These are phyloP conservation scores for Cataglyphis hispanica DNA, from an alignment of 1,140 invertebrate species.

Conservation along the genomic window DNA sequence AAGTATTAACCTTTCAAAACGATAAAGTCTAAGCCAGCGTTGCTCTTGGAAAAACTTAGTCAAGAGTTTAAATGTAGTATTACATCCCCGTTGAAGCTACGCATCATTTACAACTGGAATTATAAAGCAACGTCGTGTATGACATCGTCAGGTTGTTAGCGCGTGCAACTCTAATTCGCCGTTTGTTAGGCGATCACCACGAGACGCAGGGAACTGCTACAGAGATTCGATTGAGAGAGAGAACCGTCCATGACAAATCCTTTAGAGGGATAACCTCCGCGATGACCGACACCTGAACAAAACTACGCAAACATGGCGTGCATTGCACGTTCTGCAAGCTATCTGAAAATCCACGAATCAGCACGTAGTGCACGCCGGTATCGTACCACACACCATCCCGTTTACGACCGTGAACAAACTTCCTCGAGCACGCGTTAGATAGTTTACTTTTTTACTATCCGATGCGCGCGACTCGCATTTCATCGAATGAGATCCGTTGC, in stretches of 20 bases:
- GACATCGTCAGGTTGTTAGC: slow-evolving; percentile 11
- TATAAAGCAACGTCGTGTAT: not conserved
- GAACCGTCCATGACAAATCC: not conserved
- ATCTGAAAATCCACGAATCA: slow-evolving; percentile 56
- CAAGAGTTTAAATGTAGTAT: slow-evolving; percentile 3
- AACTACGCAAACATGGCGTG: slow-evolving; percentile 31
- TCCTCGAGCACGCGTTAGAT: slow-evolving; percentile 5
- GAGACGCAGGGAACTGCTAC: slow-evolving; percentile 31
- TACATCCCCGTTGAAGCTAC: not conserved
- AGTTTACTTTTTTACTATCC: slow-evolving; percentile 29
- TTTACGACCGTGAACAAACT: not conserved
- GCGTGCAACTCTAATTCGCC: not conserved
- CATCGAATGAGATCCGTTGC: not conserved
- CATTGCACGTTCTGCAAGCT: not conserved
- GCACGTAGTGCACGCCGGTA: slow-evolving; percentile 9
- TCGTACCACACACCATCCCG: too few relatives aligned
- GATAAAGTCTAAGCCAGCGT: not conserved
- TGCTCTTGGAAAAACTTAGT: not conserved
- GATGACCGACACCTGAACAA: slow-evolving; percentile 5
- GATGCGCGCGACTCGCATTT: not conserved
- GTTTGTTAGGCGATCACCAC: slow-evolving; percentile 54
- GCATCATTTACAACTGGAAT: not conserved
- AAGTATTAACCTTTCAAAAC: not conserved
- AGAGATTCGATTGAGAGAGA: slow-evolving; percentile 38
- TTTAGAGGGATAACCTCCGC: not conserved